A percentile compares a stretch with the other conserved stretches of the same genome.
Conservation (phyloP, 2,888 invertebrate species). For the Seira sanloemensis region DNA sequence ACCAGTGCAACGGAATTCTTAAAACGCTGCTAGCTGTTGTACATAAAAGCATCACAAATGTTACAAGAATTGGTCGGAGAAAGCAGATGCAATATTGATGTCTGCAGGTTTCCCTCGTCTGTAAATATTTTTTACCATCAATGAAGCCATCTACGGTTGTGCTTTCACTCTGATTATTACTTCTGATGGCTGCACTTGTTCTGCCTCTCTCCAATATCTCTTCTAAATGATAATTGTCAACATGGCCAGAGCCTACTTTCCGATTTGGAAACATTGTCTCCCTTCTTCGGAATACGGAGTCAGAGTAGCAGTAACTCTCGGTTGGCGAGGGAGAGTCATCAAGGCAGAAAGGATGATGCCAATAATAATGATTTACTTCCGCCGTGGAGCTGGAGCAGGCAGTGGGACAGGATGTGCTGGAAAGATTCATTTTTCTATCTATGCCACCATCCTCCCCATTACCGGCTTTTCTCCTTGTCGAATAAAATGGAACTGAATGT, state of each 20-base stretch:
- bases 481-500: not conserved
- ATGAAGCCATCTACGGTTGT: not conserved
- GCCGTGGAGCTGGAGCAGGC: conserved; percentile 7
- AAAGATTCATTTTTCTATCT: conserved; percentile 33
- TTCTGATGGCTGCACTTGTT: not conserved
- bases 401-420: conserved; percentile 30
- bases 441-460: conserved; percentile 2
- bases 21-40: not conserved
- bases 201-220: not conserved
- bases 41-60: not conserved
- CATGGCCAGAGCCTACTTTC: not conserved
- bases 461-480: not conserved
- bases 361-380: conserved; percentile 64
- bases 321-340: conserved; percentile 1
- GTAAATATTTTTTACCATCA: not conserved
- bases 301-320: not conserved
- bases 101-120: not conserved
- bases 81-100: not conserved
- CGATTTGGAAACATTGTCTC: not conserved
- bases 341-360: conserved; percentile 45
- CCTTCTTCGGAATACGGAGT: not conserved
- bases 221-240: not conserved
- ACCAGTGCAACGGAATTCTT: not conserved
- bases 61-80: not conserved
- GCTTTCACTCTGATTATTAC: not conserved